phyloP scores from a whole-genome alignment of 2,888 invertebrate genomes.

The Amaurobius ferox region DNA sequence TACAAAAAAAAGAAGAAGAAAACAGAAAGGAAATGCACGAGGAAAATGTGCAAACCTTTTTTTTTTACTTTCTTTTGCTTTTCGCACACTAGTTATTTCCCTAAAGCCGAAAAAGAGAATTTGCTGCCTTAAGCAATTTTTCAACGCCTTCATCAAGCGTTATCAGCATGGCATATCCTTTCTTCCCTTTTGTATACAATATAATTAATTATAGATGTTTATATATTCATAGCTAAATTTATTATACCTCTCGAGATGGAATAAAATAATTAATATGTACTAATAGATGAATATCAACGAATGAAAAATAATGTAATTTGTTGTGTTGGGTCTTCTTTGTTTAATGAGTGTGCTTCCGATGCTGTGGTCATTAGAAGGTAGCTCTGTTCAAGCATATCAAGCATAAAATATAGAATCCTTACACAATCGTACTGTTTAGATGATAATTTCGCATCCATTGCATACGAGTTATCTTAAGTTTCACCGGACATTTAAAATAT shows the following conservation, averaged over 20 bases:
- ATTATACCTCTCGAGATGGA: background rate
- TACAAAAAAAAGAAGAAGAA: conserved; percentile 18
- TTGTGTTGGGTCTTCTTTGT: background rate
- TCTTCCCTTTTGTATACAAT: background rate
- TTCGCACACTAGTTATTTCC: conserved; percentile 21
- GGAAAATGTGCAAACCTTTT: conserved; percentile 8
- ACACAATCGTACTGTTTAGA: no score
- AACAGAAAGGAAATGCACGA: conserved; percentile 1
- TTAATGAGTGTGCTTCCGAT: background rate
- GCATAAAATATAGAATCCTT: no score
- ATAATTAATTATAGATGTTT: conserved; percentile 25
- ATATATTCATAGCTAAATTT: conserved; percentile 19
- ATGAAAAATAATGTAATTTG: background rate
- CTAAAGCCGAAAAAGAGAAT: conserved; percentile 22
- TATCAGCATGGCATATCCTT: conserved; percentile 18
- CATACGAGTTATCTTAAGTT: no score
- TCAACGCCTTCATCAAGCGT: conserved; percentile 30
- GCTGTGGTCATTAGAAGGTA: background rate
- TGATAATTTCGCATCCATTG: no score
- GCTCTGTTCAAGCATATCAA: no score
- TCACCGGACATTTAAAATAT: no score
- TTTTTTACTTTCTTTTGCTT: background rate
- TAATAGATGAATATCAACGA: background rate
- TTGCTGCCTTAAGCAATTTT: conserved; percentile 27
- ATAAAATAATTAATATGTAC: background rate